phyloP scores from a whole-genome alignment of 2,888 invertebrate genomes.

The Operophtera brumata region DNA sequence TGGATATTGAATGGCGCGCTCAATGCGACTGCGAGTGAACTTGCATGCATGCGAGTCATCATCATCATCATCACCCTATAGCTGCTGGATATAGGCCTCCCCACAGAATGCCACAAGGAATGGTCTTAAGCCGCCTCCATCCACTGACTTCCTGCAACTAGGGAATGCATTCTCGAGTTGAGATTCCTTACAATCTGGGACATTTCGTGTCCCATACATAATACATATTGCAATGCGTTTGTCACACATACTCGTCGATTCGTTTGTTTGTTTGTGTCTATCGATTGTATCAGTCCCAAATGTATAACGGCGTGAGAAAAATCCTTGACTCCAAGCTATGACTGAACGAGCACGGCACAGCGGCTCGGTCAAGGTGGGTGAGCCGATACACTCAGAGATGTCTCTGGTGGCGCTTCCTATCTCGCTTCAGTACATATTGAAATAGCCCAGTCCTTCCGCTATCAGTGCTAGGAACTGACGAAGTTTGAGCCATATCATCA shows the following conservation, averaged over 20 bases:
- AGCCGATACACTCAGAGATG: constrained; percentile 38
- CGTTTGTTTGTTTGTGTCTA: not conserved
- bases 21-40: no score
- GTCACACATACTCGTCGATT: not conserved
- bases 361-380: constrained; percentile 60
- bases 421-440: constrained; percentile 30
- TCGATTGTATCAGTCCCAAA: constrained; percentile 7
- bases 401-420: constrained; percentile 40
- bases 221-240: no score
- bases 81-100: no score
- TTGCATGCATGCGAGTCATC: no score
- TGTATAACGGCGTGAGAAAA: constrained; percentile 28
- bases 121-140: no score
- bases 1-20: no score
- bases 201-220: no score
- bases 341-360: constrained; percentile 46
- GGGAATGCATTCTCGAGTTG: no score
- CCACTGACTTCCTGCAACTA: no score
- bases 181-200: no score
- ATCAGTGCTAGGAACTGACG: constrained; percentile 11
- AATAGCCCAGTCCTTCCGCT: constrained; percentile 22
- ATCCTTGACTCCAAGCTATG: constrained; percentile 32
- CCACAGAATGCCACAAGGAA: no score
- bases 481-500: not conserved
- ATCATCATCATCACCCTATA: no score